phyloP scores from a whole-genome alignment of 2,888 invertebrate species.

The Orchesella flavescens region DNA sequence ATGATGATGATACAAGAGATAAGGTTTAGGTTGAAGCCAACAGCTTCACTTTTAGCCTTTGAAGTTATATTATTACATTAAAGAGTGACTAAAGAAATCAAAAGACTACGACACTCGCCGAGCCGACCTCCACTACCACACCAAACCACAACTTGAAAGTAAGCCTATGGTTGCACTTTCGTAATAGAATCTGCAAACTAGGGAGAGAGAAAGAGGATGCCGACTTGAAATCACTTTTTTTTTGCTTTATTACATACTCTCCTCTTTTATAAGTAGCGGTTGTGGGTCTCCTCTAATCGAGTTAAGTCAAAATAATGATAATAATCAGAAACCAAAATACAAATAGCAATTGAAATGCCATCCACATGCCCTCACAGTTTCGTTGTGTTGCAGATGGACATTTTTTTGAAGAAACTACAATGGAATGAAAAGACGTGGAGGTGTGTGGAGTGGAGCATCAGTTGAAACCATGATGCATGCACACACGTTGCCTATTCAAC shows the following conservation, averaged over 20 bases:
- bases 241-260: too few species aligned
- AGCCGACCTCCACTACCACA: too few species aligned
- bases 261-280: not conserved
- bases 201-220: not conserved
- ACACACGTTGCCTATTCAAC: not conserved
- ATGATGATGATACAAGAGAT: too few species aligned
- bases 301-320: slow-evolving; percentile 41
- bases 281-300: slow-evolving; percentile 30
- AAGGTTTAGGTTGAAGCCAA: not conserved
- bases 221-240: not conserved
- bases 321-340: slow-evolving; percentile 41
- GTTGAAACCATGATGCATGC: not conserved
- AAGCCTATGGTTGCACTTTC: too few species aligned
- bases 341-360: slow-evolving; percentile 43
- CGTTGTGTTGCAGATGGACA: not conserved
- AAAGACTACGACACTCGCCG: not conserved
- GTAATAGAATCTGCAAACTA: not conserved
- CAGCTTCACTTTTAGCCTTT: not conserved
- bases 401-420: slow-evolving; percentile 5
- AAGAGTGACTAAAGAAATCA: not conserved
- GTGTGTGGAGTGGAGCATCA: not conserved
- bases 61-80: too few species aligned
- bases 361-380: not conserved
- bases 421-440: not conserved
- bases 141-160: too few species aligned